Base-by-base conservation (phyloP, 2,797 vertebrate genomes). In the Novumbra hubbsi region DNA sequence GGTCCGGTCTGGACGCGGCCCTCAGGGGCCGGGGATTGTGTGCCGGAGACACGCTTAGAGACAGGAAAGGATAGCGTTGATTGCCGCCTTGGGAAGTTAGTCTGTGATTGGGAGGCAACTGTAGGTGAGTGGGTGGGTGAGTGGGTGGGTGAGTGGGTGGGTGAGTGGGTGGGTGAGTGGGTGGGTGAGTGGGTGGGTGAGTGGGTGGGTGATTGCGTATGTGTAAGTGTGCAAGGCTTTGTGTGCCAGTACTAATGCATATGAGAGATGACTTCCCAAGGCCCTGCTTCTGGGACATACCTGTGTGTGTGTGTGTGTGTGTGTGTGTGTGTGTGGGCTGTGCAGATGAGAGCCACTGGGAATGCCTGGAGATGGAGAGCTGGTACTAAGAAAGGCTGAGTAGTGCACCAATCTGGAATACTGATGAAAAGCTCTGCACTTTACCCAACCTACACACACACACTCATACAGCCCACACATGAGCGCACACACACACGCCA, bases 131-230 rank as follows among this genome's bases (percentile, higher is more conserved):
- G n/a, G 52, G n/a, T 27, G 69, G 41, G 50, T 21, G 64, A 15
- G 52, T 28, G 57, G 12, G 55, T n/a, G 73, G 16, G 32, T 34
- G 32, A 34, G 34, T 38, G 34, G 34, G 34, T 34, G 73, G 16
- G 32, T 34, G 32, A 34, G 34, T 38, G 34, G 34, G 34, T 34
- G 62, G 76, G 11, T 82, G 80, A 34, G 68, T 11, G 72, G 78
- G 85, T n/a, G 85, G 6, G 60, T 67, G 73, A 82, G 80, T 77
- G 50, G 50, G 50, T n/a, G 50, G 50, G 49, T 50, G 50, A 34
- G 32, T 34, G 32, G 32, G 32, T 34, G 32, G 57, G 50, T 27
- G 32, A 45, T 30, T 64, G 27, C 55, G 60, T 57, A 49, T 62
- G 15, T 68, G 60, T 55, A 16, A 52, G 48, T 57, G 72, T 73